These are phyloP conservation scores for Caenorhabditis remanei DNA, from an alignment of 1,140 invertebrate species.

Conservation along the genomic window DNA sequence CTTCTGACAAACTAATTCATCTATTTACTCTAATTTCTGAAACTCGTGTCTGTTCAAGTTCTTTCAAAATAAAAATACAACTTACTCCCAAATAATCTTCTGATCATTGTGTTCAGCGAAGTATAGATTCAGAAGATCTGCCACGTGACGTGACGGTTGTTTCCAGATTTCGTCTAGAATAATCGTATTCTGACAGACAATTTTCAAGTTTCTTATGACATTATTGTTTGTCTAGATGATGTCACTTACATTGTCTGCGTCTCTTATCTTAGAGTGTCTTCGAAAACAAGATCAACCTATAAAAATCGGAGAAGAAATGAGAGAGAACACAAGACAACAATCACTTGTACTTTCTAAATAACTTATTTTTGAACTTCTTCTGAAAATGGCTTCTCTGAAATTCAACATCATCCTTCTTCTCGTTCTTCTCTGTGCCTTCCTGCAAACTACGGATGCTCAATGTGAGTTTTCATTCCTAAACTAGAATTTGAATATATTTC, in stretches of 20 bases:
- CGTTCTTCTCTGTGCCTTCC: not conserved
- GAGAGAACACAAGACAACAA: not conserved
- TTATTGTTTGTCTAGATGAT: not conserved
- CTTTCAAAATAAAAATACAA: too few relatives aligned
- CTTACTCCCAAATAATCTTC: too few relatives aligned
- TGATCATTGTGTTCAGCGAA: too few relatives aligned
- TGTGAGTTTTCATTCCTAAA: constrained; percentile 1
- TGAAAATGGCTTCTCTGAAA: not conserved
- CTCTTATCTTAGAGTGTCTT: not conserved
- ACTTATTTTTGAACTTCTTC: not conserved
- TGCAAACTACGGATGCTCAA: constrained; percentile 1
- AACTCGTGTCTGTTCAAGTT: not conserved
- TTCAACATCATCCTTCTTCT: not conserved
- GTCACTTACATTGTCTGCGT: constrained; percentile 1
- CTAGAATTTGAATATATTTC: too few relatives aligned
- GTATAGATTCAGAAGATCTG: not conserved
- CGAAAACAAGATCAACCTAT: constrained; percentile 10
- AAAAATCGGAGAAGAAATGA: not conserved
- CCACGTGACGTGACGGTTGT: not conserved
- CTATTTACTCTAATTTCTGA: not conserved
- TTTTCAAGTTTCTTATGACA: constrained; percentile 24
- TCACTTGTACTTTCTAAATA: not conserved
- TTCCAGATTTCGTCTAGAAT: not conserved
- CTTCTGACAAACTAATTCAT: too few relatives aligned
- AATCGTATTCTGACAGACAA: not conserved